Percentiles rank a stretch among this genome's conserved stretches.
phyloP scores from a whole-genome alignment of 2,797 vertebrate genomes.

The Myotis planiceps region DNA sequence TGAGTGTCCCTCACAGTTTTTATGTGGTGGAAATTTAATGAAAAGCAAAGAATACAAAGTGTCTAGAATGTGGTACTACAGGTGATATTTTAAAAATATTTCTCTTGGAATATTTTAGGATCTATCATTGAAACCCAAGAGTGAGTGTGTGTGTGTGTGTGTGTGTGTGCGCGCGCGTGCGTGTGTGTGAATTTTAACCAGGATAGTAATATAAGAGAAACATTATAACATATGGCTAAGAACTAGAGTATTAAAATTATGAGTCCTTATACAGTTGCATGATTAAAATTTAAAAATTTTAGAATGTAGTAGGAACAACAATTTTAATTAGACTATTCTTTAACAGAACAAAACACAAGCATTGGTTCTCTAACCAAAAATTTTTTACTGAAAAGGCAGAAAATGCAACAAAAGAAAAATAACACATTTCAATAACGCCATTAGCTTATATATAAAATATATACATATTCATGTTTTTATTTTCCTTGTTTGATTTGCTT shows the following conservation, averaged over 20 bases:
- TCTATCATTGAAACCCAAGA: not conserved
- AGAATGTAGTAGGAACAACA: not conserved
- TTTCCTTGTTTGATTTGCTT: constrained; percentile 22
- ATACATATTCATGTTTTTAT: not conserved
- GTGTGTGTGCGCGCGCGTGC: no score
- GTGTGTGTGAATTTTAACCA: not conserved
- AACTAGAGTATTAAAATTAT: constrained; percentile 36
- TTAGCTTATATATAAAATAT: constrained; percentile 4
- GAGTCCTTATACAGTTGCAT: not conserved
- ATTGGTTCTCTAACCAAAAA: not conserved
- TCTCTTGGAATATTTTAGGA: not conserved
- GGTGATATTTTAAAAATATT: not conserved
- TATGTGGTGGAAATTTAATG: not conserved
- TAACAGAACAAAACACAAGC: not conserved
- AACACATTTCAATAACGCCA: not conserved
- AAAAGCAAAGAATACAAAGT: constrained; percentile 18
- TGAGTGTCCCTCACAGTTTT: not conserved
- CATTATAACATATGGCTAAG: not conserved
- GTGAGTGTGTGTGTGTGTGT: not conserved
- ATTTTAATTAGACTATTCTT: constrained; percentile 18
- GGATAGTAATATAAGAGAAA: not conserved
- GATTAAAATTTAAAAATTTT: constrained; percentile 53
- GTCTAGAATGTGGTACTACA: not conserved
- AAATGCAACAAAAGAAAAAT: constrained; percentile 17
- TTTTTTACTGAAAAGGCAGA: constrained; percentile 9